A percentile compares a stretch with the other conserved stretches of the same genome.
These are phyloP conservation scores for Ophthalmolycus amberensis DNA, from an alignment of 2,113 vertebrate genomes.

Conservation along the genomic window DNA sequence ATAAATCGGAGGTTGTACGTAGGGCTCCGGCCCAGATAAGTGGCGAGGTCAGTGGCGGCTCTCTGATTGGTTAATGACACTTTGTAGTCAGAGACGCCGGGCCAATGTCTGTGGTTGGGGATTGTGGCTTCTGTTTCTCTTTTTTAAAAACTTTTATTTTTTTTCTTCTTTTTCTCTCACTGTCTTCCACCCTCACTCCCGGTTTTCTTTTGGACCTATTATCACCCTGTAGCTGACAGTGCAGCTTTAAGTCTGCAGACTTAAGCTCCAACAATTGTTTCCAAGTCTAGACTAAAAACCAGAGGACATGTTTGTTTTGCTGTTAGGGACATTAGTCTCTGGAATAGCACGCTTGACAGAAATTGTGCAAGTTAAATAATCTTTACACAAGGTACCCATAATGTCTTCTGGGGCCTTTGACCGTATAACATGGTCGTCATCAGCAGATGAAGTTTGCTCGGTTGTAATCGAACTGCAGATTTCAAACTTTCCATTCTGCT, in stretches of 20 bases:
- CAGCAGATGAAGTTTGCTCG: background rate
- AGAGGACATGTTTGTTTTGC: background rate
- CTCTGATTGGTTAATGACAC: conserved; percentile 58
- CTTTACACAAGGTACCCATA: background rate
- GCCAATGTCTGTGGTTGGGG: conserved; percentile 51
- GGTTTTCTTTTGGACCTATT: conserved; percentile 20
- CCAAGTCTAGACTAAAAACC: conserved; percentile 26
- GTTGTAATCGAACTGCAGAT: background rate
- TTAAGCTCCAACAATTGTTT: conserved; percentile 32
- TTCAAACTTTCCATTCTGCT: background rate
- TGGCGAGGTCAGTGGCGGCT: conserved; percentile 50
- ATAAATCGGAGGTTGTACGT: conserved; percentile 37
- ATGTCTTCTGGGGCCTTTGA: background rate
- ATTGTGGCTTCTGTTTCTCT: conserved; percentile 34
- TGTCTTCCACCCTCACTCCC: background rate
- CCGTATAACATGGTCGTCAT: background rate
- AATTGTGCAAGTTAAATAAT: background rate
- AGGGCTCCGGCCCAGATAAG: conserved; percentile 39
- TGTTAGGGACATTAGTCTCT: background rate
- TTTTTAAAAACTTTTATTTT: conserved; percentile 26
- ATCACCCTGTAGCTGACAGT: conserved; percentile 31
- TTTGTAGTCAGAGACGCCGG: conserved; percentile 53
- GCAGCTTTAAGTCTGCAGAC: conserved; percentile 34
- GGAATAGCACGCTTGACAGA: background rate
- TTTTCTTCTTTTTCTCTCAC: too few relatives aligned